A percentile compares a stretch with the other conserved stretches of the same genome.
phyloP scores from a whole-genome alignment of 2,888 invertebrate genomes.

The Lycaena phlaeas region DNA sequence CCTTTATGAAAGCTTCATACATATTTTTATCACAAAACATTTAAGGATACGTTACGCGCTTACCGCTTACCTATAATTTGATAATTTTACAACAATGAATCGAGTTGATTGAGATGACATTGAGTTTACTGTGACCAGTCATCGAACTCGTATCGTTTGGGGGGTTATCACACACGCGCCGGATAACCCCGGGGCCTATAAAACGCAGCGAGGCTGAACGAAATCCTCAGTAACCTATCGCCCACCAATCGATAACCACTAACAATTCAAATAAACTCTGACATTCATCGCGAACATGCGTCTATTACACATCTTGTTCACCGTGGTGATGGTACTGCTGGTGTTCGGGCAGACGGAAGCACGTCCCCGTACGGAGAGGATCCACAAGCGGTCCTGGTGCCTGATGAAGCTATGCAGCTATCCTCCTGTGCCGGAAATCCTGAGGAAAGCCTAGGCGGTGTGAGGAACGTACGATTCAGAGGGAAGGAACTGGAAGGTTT shows the following conservation, averaged over 20 bases:
- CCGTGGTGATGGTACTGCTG: slow-evolving; percentile 31
- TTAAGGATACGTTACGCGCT: neutral
- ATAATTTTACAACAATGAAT: slow-evolving; percentile 61
- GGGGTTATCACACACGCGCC: slow-evolving; percentile 63
- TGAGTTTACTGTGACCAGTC: slow-evolving; percentile 43
- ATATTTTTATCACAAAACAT: neutral
- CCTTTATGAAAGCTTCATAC: neutral
- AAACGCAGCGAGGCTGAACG: slow-evolving; percentile 32
- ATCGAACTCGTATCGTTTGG: slow-evolving; percentile 49
- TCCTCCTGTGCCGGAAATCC: slow-evolving; percentile 27
- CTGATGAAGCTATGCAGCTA: slow-evolving; percentile 52
- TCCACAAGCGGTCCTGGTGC: slow-evolving; percentile 36
- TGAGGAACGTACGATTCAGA: no score
- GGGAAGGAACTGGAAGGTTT: no score
- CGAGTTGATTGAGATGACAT: slow-evolving; percentile 61
- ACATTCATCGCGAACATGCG: slow-evolving; percentile 36
- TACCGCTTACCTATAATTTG: slow-evolving; percentile 29
- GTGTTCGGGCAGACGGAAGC: slow-evolving; percentile 28
- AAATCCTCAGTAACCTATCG: slow-evolving; percentile 44
- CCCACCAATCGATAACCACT: slow-evolving; percentile 35
- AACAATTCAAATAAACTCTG: slow-evolving; percentile 12
- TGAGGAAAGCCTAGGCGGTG: no score
- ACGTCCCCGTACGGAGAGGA: slow-evolving; percentile 33
- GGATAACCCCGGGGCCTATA: slow-evolving; percentile 57
- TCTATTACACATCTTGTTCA: slow-evolving; percentile 35